phyloP scores from a whole-genome alignment of 2,113 vertebrate species.

The Ceyx cyanopectus region DNA sequence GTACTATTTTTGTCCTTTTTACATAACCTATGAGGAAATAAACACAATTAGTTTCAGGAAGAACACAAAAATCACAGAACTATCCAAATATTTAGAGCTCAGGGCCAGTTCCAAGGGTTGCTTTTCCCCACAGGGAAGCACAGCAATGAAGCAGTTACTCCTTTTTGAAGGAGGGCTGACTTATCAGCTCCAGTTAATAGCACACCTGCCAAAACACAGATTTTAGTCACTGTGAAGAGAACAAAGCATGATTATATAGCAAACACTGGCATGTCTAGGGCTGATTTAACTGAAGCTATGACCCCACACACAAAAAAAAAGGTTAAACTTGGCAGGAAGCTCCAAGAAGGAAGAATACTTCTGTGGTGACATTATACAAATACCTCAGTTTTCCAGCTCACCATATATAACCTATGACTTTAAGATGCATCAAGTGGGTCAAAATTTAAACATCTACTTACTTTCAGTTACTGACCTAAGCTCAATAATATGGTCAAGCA shows the following conservation, averaged over 20 bases:
- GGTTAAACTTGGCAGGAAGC: constrained; percentile 9
- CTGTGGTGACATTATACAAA: not conserved
- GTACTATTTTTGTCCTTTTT: not conserved
- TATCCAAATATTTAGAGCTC: not conserved
- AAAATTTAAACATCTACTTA: not conserved
- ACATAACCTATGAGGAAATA: not conserved
- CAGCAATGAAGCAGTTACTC: constrained; percentile 34
- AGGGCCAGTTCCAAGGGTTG: constrained; percentile 18
- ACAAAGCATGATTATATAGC: constrained; percentile 71
- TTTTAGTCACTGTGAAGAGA: constrained; percentile 63
- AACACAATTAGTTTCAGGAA: not conserved
- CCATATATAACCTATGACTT: not conserved
- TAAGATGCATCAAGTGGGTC: not conserved
- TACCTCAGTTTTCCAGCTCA: not conserved
- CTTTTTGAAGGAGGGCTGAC: not conserved
- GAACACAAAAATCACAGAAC: not conserved
- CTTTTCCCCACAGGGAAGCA: not conserved
- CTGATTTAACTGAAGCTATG: constrained; percentile 29
- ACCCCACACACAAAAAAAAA: not conserved
- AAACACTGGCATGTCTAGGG: constrained; percentile 36
- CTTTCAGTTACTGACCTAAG: not conserved
- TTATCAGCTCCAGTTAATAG: constrained; percentile 73
- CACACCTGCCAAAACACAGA: constrained; percentile 71
- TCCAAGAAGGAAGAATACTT: constrained; percentile 12
- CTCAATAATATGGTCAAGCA: not conserved